Base-by-base conservation (phyloP, 2,797 vertebrate species). In the Coluber constrictor region DNA sequence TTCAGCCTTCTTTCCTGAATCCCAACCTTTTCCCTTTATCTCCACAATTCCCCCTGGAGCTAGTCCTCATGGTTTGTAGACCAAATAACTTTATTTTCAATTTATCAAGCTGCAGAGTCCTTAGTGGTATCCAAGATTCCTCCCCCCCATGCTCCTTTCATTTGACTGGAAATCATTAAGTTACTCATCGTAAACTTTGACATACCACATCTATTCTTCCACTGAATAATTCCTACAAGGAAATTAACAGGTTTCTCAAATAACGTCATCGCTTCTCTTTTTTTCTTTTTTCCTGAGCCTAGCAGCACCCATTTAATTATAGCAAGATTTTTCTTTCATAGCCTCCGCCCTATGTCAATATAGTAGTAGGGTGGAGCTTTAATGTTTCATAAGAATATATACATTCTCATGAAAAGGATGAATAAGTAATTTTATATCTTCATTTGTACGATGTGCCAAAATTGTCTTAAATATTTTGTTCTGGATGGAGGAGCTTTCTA, bases 401-500 rank as follows among this genome's bases (percentile, higher is more conserved):
- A 96, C 94, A 95, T 59, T 96, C 93, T 95, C 97, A 96, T 97
- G 96, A 97, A 97, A 97, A 51, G 95, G 95, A 97, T 97, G 97
- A 97, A 96, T 97, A 97, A 97, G 96, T 96, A 97, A 97, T 97
- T 97, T 97, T 97, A 97, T 95, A 95, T 96, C 93, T 97, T 97
- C 96, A 96, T 97, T 97, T 97, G 96, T 96, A 96, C 90, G 95
- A 97, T 95, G 95, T 96, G 95, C 94, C 87, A 96, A 97, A 97
- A 97, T 97, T 97, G 97, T 96, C 96, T 97, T 97, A 97, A 97
- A 96, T 97, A 97, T 97, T 97, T 97, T 97, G 96, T 97, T 97
- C 97, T 96, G 96, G 97, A 96, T 97, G 96, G 95, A 97, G 96
- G 94, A 93, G 92, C 95, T 97, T 97, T 97, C 94, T 96, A 97